These are phyloP conservation scores for Monochamus alternatus DNA, from an alignment of 2,888 invertebrate species.

Conservation along the genomic window DNA sequence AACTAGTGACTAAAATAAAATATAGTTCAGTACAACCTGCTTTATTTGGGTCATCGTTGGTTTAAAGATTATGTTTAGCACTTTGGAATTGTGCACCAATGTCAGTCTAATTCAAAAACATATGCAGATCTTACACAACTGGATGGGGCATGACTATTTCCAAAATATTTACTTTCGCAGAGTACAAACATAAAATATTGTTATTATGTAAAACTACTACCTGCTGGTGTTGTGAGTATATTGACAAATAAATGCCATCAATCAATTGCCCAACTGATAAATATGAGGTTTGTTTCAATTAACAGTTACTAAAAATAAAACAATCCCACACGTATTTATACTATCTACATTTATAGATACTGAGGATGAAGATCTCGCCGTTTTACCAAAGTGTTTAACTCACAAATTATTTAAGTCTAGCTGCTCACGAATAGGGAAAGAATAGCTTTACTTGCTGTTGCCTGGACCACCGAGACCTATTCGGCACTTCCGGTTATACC, in stretches of 20 bases:
- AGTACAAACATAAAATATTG: constrained; percentile 17
- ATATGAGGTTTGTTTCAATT: background rate
- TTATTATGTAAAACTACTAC: constrained; percentile 31
- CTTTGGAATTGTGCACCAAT: background rate
- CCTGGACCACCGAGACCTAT: too few species aligned
- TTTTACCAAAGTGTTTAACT: too few species aligned
- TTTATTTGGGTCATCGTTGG: background rate
- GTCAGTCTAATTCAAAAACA: background rate
- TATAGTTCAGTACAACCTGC: background rate
- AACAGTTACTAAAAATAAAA: constrained; percentile 2
- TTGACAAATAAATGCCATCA: constrained; percentile 4
- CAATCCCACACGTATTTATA: background rate
- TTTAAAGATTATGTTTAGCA: background rate
- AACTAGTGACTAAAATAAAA: background rate
- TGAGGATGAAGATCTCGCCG: too few species aligned
- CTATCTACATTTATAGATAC: too few species aligned
- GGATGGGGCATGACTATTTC: constrained; percentile 1
- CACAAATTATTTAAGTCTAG: too few species aligned
- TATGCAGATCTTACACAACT: constrained; percentile 19
- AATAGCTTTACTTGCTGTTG: too few species aligned
- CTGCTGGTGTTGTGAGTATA: constrained; percentile 1
- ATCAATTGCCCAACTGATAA: constrained; percentile 15
- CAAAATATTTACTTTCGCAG: constrained; percentile 12
- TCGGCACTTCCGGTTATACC: too few species aligned
- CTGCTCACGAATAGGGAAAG: too few species aligned